A percentile compares a stretch with the other conserved stretches of the same genome.
Conservation (phyloP, 2,113 vertebrate genomes). For the Epinephelus cyanopodus region DNA sequence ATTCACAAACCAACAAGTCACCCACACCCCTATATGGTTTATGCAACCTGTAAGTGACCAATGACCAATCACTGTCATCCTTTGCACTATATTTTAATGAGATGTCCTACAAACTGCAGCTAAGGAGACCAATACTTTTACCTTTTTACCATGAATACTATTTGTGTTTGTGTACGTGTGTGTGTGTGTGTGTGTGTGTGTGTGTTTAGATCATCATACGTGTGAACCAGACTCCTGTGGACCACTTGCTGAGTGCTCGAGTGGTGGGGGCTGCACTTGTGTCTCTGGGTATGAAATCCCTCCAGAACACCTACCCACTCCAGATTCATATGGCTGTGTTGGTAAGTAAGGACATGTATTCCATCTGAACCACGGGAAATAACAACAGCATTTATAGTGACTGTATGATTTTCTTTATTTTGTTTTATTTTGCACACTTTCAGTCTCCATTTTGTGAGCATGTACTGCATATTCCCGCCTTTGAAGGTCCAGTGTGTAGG, state of each 20-base stretch:
- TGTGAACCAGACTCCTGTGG: slow-evolving; percentile 63
- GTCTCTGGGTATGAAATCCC: slow-evolving; percentile 48
- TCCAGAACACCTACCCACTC: neutral
- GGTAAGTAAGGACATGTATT: slow-evolving; percentile 52
- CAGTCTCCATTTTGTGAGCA: too few relatives aligned
- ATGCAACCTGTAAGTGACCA: slow-evolving; percentile 65
- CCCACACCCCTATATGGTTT: fast-evolving
- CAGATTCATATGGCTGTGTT: slow-evolving; percentile 62
- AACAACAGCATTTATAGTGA: too few relatives aligned
- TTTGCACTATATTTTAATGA: neutral
- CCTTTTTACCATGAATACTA: neutral
- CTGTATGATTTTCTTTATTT: too few relatives aligned
- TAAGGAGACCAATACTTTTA: neutral
- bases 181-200: neutral
- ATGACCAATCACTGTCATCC: neutral
- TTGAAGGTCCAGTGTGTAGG: too few relatives aligned
- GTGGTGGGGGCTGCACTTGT: slow-evolving; percentile 53
- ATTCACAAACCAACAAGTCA: slow-evolving; percentile 14
- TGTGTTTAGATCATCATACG: slow-evolving; percentile 52
- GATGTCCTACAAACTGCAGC: neutral
- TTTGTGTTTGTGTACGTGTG: neutral
- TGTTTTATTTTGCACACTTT: too few relatives aligned
- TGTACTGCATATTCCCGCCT: too few relatives aligned
- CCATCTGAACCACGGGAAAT: too few relatives aligned
- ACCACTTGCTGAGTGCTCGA: slow-evolving; percentile 50